Conservation (phyloP, 2,888 invertebrate genomes). For the Argyra leucocephala region DNA sequence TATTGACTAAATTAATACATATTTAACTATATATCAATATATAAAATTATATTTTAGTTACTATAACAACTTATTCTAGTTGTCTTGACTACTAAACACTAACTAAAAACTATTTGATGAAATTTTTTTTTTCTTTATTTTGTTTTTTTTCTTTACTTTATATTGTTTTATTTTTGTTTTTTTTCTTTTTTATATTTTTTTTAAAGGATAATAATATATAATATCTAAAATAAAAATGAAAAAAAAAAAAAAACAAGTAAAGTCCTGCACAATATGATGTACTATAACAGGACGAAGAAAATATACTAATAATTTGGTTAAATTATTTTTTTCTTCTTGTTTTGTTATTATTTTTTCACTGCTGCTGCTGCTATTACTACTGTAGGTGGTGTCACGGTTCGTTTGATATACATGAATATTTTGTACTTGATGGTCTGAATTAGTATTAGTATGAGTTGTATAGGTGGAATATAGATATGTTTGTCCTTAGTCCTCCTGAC, state of each 20-base stretch:
- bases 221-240: no score
- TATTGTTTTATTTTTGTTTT: not conserved
- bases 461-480: not conserved
- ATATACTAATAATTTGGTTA: slow-evolving; percentile 4
- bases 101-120: slow-evolving; percentile 43
- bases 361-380: not conserved
- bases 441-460: not conserved
- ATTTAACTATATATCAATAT: not conserved
- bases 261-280: not conserved
- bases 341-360: no score
- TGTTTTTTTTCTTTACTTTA: not conserved
- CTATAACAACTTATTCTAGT: slow-evolving; percentile 23
- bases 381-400: slow-evolving; percentile 6
- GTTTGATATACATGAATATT: not conserved
- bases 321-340: not conserved
- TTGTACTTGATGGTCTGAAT: not conserved
- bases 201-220: not conserved
- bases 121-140: slow-evolving; percentile 2
- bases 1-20: not conserved
- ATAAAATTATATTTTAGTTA: not conserved
- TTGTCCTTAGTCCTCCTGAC: not conserved
- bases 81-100: slow-evolving; percentile 45
- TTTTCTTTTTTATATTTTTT: not conserved
- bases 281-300: not conserved
- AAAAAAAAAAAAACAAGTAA: not conserved